These are phyloP conservation scores for Thalassophryne amazonica DNA, from an alignment of 2,797 vertebrate species.

Conservation along the genomic window DNA sequence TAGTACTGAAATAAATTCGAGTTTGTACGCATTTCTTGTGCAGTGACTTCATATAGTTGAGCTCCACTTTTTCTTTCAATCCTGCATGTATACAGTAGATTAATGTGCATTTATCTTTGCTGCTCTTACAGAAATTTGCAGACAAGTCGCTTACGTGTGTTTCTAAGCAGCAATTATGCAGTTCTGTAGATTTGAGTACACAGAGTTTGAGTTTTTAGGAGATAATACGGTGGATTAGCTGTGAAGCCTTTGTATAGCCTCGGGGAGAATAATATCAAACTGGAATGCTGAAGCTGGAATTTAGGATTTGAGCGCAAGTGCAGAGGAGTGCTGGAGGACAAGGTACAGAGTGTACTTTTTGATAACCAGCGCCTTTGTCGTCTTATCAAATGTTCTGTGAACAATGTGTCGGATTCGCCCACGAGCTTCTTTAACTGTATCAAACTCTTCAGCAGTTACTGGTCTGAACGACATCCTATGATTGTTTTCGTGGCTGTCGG, in stretches of 20 bases:
- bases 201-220: no score
- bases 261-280: slow-evolving; percentile 9
- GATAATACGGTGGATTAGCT: no score
- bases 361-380: slow-evolving; percentile 4
- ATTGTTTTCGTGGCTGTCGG: slow-evolving; percentile 42
- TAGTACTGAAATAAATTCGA: no score
- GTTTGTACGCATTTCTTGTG: no score
- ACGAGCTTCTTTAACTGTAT: neutral
- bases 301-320: slow-evolving; percentile 16
- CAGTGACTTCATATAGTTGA: no score
- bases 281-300: slow-evolving; percentile 18
- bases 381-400: slow-evolving; percentile 16
- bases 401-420: slow-evolving; percentile 4
- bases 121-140: neutral
- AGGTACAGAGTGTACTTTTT: neutral
- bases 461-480: slow-evolving; percentile 15
- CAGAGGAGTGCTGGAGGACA: neutral
- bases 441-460: no score
- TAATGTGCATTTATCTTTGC: neutral
- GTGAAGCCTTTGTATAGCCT: neutral
- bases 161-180: no score
- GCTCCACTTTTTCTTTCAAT: no score
- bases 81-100: neutral
- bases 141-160: neutral
- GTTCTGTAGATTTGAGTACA: no score